Base-by-base conservation (phyloP, 2,888 invertebrate genomes). In the Hyposoter dolosus region DNA sequence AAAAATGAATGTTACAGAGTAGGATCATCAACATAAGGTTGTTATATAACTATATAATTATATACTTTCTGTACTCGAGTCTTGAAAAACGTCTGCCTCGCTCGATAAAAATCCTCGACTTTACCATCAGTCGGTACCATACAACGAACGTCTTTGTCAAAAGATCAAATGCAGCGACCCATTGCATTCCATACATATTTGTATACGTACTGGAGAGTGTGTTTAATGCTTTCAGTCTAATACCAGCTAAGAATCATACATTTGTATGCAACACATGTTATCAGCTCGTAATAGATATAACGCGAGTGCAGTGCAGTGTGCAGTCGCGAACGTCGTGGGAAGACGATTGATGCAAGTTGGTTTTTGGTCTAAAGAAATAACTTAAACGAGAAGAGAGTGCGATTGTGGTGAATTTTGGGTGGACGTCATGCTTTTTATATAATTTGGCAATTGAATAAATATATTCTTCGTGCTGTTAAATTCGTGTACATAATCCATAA, bases 381-480 rank as follows among this genome's bases (percentile, higher is more conserved):
- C 6, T 15, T 43, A 32, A 45, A 35, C 6, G 47, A 60, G 65
- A 40, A 35, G 45, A 68, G 4, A 60, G 28, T 7, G 40, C 47
- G 15, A 81, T 23, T 40, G 76, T 83, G 69, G 81, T 81, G 60
- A 84, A 74, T 74, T 79, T 77, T 32, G 53, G 32, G 74, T 63
- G 74, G 45, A 40, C 28, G 50, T 56, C 66, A 76, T 79, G 76
- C 53, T 83, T 69, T 19, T 63, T 60, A 65, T 65, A 45, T 28
- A 75, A 47, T 75, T 66, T 35, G 60, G 15, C 32, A 66, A 60
- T 79, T n/a, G 47, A 19, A 53, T 50, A 77, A 23, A 63, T 43
- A 63, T 40, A 72, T 40, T 43, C 15, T 68, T 23, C 9, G 12
- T 68, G 66, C 28, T 43, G n/a, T 35, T 53, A 23, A 47, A 79